A percentile compares a stretch with the other conserved stretches of the same genome.
Evolutionary conservation across 2,797 vertebrate species (phyloP).

Genomic region (Phoebastria nigripes): DNA sequence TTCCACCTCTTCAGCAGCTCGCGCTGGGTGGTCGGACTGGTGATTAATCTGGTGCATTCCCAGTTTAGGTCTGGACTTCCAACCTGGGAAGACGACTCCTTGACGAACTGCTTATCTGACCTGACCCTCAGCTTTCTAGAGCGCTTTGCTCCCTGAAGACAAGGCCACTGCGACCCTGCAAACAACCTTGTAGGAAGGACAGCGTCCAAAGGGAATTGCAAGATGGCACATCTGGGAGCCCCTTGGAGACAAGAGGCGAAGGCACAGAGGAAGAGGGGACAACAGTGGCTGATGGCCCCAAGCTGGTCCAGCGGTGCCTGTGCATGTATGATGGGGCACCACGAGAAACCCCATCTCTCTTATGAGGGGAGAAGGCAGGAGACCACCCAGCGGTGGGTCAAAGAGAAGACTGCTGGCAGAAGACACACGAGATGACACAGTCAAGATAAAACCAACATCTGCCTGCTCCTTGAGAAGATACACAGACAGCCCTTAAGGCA

Average conservation of each 20-base stretch:
- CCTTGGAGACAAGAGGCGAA: neutral
- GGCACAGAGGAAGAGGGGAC: neutral
- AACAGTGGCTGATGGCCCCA: neutral
- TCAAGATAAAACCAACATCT: neutral
- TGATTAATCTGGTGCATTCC: neutral
- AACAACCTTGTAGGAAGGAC: neutral
- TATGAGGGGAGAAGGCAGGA: neutral
- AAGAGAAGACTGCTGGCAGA: neutral
- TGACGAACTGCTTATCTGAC: neutral
- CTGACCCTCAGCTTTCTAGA: neutral
- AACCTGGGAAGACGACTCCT: neutral
- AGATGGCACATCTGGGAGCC: neutral
- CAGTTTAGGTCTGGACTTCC: neutral
- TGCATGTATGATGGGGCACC: neutral
- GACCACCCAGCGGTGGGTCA: neutral
- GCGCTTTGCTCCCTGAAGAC: neutral
- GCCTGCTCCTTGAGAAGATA: neutral
- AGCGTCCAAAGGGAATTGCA: neutral
- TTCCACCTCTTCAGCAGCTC: neutral
- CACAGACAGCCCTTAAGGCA: neutral
- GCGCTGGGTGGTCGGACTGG: neutral
- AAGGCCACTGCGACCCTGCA: neutral
- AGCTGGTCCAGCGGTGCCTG: neutral
- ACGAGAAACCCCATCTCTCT: neutral
- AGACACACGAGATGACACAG: accelerated